Evolutionary conservation across 53 echinoderm and acorn worm genomes (phyloP).

Genomic region (Pentamera pediparva): DNA sequence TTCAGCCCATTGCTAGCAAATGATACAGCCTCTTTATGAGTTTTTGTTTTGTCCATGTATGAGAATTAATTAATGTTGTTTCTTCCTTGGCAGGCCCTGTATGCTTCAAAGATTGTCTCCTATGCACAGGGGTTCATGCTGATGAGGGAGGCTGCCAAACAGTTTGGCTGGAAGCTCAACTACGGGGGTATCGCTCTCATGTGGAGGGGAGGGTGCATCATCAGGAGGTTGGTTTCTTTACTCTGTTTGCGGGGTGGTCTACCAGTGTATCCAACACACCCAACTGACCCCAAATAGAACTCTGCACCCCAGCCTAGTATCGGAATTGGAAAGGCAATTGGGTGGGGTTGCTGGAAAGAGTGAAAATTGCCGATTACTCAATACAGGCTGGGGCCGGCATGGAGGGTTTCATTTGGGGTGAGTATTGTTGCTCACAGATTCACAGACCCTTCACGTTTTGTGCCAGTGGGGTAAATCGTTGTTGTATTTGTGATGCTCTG

Average conservation of each 20-base stretch:
- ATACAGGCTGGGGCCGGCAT: too few species aligned
- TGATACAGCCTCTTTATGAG: too few species aligned
- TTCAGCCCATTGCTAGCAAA: too few species aligned
- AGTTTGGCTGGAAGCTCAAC: conserved; percentile 80
- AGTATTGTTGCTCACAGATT: too few species aligned
- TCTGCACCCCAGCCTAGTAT: neutral
- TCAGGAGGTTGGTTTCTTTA: conserved; percentile 63
- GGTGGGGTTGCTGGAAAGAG: conserved; percentile 46
- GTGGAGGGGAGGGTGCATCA: conserved; percentile 99
- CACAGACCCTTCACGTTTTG: too few species aligned
- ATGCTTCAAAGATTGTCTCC: conserved; percentile 99
- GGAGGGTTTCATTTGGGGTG: too few species aligned
- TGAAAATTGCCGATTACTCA: too few species aligned
- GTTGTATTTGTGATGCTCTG: too few species aligned
- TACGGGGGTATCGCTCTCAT: conserved; percentile 96
- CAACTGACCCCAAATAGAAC: neutral
- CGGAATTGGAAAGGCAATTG: neutral
- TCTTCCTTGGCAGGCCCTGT: conserved; percentile 83
- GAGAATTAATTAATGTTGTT: too few species aligned
- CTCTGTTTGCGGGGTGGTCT: too few species aligned
- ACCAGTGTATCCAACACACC: neutral
- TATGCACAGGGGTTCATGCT: conserved; percentile 99
- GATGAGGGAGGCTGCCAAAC: conserved; percentile 89
- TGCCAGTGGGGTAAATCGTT: too few species aligned
- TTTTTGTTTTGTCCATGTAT: too few species aligned